Evolutionary conservation across 2,113 vertebrate genomes (phyloP), one percentile per base, ranked within the genome.

Genomic region (Pithys albifrons): DNA sequence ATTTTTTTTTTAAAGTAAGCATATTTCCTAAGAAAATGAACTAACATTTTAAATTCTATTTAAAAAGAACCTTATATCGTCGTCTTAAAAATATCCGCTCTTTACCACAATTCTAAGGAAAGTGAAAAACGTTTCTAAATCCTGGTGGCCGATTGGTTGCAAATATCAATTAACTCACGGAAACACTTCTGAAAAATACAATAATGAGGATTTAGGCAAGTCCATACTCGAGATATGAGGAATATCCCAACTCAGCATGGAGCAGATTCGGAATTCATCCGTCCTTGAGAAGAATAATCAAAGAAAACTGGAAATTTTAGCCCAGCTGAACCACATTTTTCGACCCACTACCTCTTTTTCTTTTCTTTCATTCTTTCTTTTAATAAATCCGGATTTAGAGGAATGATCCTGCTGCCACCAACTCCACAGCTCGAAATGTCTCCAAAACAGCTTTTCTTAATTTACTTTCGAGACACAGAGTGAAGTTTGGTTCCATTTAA

Each of bases 101-200:
- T 96, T 96, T 88, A 85, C 59, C 92, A 93, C 94, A 73, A 85
- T 14, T 77, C 89, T 92, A 95, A 89, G 73, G 88, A 65, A 89
- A 85, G 80, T 8, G 88, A 66, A 77, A 92, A 57, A 52, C 14
- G 3, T 35, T 89, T 84, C 71, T 91, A 80, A 76, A 66, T 74
- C 67, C 88, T 9, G 31, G 48, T 41, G 85, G 78, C 85, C 62
- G 24, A 14, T 3, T 78, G 78, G 58, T 6, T 7, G 35, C 54
- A 18, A 78, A 86, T 48, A 31, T 48, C 79, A 11, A 23, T 74
- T 70, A 66, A 84, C n/a, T 82, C 48, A 89, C 9, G 28, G 82
- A 7, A 52, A 67, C 2, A 1, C 73, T 45, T 5, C 87, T 55
- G 82, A 51, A 66, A 85, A 89, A 72, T 4, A 83, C 2, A 88